These are phyloP conservation scores for Toxotes lorentzi DNA, from an alignment of 2,797 vertebrate species.

Conservation along the genomic window DNA sequence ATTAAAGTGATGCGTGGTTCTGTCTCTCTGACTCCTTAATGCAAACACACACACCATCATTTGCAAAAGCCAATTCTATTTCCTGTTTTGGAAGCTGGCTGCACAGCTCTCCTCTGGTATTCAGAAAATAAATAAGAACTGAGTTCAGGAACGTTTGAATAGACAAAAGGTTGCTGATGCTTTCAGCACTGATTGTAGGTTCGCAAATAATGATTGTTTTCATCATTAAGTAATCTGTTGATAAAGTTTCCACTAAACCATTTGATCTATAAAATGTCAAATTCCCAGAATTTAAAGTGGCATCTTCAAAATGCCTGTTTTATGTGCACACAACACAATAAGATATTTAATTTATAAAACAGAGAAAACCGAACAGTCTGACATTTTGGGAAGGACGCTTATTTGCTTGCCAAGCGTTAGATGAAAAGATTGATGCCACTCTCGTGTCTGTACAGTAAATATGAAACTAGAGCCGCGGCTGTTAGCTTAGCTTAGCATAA, in stretches of 20 bases:
- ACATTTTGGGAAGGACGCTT: neutral
- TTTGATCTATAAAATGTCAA: neutral
- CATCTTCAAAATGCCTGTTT: neutral
- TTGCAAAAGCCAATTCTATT: constrained; percentile 62
- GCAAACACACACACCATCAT: constrained; percentile 55
- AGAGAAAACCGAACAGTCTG: neutral
- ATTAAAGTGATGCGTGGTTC: constrained; percentile 66
- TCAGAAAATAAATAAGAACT: constrained; percentile 38
- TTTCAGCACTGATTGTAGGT: neutral
- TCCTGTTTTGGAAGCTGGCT: constrained; percentile 57
- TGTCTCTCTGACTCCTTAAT: constrained; percentile 60
- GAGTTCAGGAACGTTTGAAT: constrained; percentile 13
- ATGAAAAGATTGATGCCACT: neutral
- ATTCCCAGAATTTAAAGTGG: neutral
- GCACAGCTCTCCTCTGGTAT: constrained; percentile 37
- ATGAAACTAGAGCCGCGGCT: neutral
- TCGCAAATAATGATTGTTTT: constrained; percentile 11
- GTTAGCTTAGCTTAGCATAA: neutral
- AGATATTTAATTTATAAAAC: neutral
- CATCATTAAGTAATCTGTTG: neutral
- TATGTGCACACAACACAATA: neutral
- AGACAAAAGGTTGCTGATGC: constrained; percentile 1
- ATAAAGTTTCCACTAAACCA: neutral
- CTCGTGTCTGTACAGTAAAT: neutral
- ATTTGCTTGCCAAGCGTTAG: neutral